phyloP scores from a whole-genome alignment of 1,140 invertebrate species.

The Halyomorpha halys region DNA sequence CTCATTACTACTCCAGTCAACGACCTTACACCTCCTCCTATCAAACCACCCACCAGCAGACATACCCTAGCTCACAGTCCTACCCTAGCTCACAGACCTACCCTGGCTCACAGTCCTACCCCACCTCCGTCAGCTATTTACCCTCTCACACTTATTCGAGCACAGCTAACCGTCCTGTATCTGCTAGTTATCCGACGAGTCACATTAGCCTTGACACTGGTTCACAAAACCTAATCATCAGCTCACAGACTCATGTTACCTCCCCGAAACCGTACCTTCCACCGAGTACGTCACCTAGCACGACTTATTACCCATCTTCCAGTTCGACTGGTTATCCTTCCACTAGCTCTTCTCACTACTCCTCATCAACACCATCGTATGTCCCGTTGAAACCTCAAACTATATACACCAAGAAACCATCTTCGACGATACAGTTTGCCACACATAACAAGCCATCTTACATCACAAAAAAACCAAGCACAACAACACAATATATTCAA shows the following conservation, averaged over 20 bases:
- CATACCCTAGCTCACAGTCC: not conserved
- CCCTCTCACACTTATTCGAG: not conserved
- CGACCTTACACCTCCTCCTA: not conserved
- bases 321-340: slow-evolving; percentile 25
- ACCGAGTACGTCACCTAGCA: slow-evolving; percentile 24
- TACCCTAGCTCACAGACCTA: not conserved
- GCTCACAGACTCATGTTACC: not conserved
- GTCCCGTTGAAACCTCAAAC: not conserved
- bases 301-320: slow-evolving; percentile 31
- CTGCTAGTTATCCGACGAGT: not conserved
- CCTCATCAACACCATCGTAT: slow-evolving; percentile 8
- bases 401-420: not conserved
- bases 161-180: not conserved
- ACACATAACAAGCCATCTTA: slow-evolving; percentile 18
- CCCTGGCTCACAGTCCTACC: not conserved
- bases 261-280: slow-evolving; percentile 26
- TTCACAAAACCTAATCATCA: not conserved
- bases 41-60: not conserved
- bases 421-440: slow-evolving; percentile 15
- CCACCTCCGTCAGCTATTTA: not conserved
- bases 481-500: slow-evolving; percentile 33
- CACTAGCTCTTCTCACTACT: slow-evolving; percentile 32
- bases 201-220: too few relatives aligned
- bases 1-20: not conserved
- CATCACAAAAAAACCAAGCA: slow-evolving; percentile 22